Conservation (phyloP, 2,113 vertebrate genomes). For the Grallaria varia region DNA sequence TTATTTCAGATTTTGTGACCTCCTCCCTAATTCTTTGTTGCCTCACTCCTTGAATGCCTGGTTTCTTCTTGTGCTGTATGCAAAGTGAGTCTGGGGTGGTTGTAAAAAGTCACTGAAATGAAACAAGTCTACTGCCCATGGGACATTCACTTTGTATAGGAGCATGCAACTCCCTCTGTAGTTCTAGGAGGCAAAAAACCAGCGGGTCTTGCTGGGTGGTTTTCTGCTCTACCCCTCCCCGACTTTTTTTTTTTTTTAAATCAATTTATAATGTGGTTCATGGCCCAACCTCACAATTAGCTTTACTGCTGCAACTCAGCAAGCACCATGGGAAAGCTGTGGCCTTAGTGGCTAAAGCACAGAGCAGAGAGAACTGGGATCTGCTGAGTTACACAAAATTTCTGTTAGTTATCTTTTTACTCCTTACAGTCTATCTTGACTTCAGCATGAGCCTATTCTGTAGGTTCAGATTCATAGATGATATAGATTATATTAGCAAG, state of each 20-base stretch:
- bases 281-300: neutral
- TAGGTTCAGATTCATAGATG: neutral
- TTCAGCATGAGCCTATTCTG: neutral
- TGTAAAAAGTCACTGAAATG: slow-evolving; percentile 15
- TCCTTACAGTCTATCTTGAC: no score
- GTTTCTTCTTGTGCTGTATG: neutral
- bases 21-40: slow-evolving; percentile 1
- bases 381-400: neutral
- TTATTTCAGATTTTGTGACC: slow-evolving; percentile 47
- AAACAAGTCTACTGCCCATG: neutral
- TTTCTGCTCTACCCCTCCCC: neutral
- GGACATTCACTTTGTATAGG: neutral
- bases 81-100: neutral
- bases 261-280: neutral
- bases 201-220: neutral
- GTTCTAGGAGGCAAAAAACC: neutral
- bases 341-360: neutral
- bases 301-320: neutral
- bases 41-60: neutral
- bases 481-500: neutral
- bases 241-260: neutral
- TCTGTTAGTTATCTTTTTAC: no score
- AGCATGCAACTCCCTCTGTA: neutral
- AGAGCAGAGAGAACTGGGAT: neutral
- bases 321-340: neutral